These are phyloP conservation scores for Apogon talboti DNA, from an alignment of 2,797 vertebrate genomes.

Conservation along the genomic window DNA sequence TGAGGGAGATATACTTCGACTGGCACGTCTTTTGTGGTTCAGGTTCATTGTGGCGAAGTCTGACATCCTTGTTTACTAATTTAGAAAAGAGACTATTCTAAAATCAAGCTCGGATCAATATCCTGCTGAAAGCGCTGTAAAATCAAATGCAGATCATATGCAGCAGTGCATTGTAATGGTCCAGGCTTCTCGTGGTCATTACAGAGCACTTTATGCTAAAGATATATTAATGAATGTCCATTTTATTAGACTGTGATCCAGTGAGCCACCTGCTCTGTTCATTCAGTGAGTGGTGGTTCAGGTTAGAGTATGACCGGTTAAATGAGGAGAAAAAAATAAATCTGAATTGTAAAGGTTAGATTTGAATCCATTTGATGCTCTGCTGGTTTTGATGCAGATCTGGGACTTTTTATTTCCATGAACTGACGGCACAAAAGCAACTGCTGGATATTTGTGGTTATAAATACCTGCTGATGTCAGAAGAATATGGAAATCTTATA, in stretches of 20 bases:
- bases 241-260: conserved; percentile 71
- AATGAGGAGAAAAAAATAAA: conserved; percentile 4
- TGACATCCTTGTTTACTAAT: conserved; percentile 54
- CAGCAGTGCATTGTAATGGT: conserved; percentile 47
- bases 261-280: conserved; percentile 77
- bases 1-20: conserved; percentile 23
- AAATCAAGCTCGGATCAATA: conserved; percentile 71
- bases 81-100: conserved; percentile 42
- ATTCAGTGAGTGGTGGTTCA: conserved; percentile 52
- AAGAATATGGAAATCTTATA: conserved; percentile 50
- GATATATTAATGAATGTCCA: conserved; percentile 76
- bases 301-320: conserved; percentile 32
- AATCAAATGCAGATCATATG: conserved; percentile 71
- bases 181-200: conserved; percentile 69
- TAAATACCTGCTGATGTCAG: conserved; percentile 62
- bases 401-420: conserved; percentile 28
- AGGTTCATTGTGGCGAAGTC: conserved; percentile 46
- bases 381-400: conserved; percentile 45
- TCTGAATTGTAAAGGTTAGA: conserved; percentile 66
- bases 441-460: conserved; percentile 38
- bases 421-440: conserved; percentile 23
- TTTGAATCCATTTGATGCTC: conserved; percentile 60
- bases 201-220: conserved; percentile 72
- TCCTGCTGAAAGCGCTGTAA: conserved; percentile 50
- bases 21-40: conserved; percentile 52